phyloP scores from a whole-genome alignment of 2,888 invertebrate species.

The Dione vanillae region DNA sequence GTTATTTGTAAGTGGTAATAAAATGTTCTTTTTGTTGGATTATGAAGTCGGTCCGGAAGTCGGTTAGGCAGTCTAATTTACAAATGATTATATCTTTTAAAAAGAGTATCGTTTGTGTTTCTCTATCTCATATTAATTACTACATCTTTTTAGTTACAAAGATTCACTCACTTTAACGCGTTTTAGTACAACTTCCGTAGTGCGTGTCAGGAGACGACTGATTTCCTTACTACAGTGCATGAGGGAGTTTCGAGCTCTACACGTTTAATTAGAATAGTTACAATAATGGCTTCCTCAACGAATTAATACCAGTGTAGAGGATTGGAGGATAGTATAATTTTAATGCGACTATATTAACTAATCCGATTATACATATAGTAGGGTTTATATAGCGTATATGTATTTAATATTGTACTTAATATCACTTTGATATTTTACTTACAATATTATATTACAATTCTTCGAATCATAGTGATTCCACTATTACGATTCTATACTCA shows the following conservation, averaged over 20 bases:
- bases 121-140: too few species aligned
- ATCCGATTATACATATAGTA: slow-evolving; percentile 8
- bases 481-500: too few species aligned
- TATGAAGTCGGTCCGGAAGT: too few species aligned
- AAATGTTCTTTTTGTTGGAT: too few species aligned
- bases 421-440: too few species aligned
- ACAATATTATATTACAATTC: too few species aligned
- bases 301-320: slow-evolving; percentile 28
- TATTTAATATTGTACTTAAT: too few species aligned
- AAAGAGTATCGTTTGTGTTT: too few species aligned
- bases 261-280: slow-evolving; percentile 36
- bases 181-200: slow-evolving; percentile 13
- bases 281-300: slow-evolving; percentile 29
- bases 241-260: slow-evolving; percentile 25
- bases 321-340: slow-evolving; percentile 25
- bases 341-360: slow-evolving; percentile 13
- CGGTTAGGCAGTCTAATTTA: too few species aligned
- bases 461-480: too few species aligned
- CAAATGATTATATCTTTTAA: too few species aligned
- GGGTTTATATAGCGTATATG: background rate
- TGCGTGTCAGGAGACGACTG: slow-evolving; percentile 24
- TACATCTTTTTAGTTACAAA: background rate
- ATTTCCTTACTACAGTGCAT: slow-evolving; percentile 26
- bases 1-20: too few species aligned
- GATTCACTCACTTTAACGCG: background rate